Conservation (phyloP, 1,140 invertebrate genomes). For the Vanessa atalanta region DNA sequence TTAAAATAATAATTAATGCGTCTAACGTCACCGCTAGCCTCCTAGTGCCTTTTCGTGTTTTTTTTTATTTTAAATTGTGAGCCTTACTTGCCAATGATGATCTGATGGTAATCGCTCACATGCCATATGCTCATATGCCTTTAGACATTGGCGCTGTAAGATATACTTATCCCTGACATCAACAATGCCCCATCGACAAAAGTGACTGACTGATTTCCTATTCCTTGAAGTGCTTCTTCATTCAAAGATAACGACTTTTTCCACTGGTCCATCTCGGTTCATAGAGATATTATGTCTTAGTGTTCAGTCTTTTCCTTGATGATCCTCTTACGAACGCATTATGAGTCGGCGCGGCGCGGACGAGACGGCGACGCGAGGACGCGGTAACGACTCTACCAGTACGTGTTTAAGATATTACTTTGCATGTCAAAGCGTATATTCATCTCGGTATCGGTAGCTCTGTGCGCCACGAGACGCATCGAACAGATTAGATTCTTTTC, state of each 20-base stretch:
- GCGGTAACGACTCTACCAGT: neutral
- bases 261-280: no score
- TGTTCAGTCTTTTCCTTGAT: neutral
- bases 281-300: neutral
- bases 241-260: neutral
- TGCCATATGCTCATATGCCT: no score
- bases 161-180: no score
- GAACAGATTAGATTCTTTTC: neutral
- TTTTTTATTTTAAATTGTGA: no score
- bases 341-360: neutral
- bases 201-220: no score
- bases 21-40: no score
- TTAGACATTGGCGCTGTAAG: no score
- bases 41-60: no score
- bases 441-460: neutral
- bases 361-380: neutral
- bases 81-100: no score
- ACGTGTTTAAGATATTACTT: conserved; percentile 10
- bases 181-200: no score
- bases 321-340: neutral
- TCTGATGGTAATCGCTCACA: no score
- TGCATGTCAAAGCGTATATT: conserved; percentile 5
- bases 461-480: neutral
- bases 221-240: neutral
- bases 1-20: no score